A percentile compares a stretch with the other conserved stretches of the same genome.
These are phyloP conservation scores for Pteromalus puparum DNA, from an alignment of 1,140 invertebrate species.

Conservation along the genomic window DNA sequence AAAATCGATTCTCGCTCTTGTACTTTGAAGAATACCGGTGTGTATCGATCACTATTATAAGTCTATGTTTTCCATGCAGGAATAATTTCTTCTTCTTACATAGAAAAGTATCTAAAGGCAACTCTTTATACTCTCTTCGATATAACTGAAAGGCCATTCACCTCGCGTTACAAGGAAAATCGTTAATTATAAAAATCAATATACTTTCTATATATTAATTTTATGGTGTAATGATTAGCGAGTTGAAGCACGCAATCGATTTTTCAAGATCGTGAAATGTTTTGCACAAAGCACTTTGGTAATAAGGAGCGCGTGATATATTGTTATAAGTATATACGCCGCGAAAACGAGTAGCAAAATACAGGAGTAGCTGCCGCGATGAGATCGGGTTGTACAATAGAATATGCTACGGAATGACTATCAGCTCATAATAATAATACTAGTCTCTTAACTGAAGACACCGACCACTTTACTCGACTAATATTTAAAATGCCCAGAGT, in stretches of 20 bases:
- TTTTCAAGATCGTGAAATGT: conserved; percentile 26
- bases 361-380: not conserved
- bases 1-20: conserved; percentile 28
- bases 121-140: conserved; percentile 18
- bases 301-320: not conserved
- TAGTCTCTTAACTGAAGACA: not conserved
- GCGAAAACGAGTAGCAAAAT: conserved; percentile 1
- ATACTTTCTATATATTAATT: not conserved
- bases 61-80: conserved; percentile 10
- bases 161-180: not conserved
- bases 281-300: conserved; percentile 42
- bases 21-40: not conserved
- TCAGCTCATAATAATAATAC: not conserved
- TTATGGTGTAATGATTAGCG: not conserved
- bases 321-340: not conserved
- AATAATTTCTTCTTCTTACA: conserved; percentile 15
- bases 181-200: not conserved
- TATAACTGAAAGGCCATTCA: not conserved
- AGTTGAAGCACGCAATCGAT: conserved; percentile 8
- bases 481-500: too few species aligned
- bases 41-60: not conserved
- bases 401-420: too few species aligned
- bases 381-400: not conserved
- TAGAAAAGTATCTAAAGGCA: conserved; percentile 46
- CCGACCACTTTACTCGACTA: too few species aligned